Conservation (phyloP, 2,888 invertebrate genomes). For the Cataglyphis albicans region DNA sequence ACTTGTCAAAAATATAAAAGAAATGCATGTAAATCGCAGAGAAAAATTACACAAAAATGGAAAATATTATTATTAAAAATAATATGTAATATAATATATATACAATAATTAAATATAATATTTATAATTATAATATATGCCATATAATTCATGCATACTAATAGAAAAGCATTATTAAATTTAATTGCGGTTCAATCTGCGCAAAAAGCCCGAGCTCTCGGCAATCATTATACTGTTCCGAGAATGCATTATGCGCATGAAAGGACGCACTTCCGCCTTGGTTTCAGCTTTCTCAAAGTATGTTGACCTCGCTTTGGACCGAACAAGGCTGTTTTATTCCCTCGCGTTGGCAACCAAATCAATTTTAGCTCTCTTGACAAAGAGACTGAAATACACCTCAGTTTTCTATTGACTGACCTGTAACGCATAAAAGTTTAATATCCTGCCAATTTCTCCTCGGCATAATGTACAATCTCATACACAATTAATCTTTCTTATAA, state of each 20-base stretch:
- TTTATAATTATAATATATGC: neutral
- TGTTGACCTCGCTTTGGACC: conserved; percentile 7
- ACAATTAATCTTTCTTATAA: neutral
- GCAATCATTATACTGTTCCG: neutral
- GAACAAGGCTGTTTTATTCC: neutral
- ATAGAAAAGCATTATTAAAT: neutral
- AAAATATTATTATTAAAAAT: neutral
- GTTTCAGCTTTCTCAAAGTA: conserved; percentile 40
- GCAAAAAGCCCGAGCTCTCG: neutral
- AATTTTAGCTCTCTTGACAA: conserved; percentile 30
- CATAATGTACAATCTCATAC: neutral
- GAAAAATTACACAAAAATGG: neutral
- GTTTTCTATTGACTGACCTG: neutral
- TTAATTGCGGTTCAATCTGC: neutral
- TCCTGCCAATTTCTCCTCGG: neutral
- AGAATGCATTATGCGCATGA: neutral
- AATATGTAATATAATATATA: neutral
- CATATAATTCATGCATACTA: neutral
- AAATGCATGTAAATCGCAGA: neutral
- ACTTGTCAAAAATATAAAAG: neutral
- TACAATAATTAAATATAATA: neutral
- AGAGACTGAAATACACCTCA: conserved; percentile 11
- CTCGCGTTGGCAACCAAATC: neutral
- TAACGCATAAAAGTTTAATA: conserved; percentile 22
- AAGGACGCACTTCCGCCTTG: conserved; percentile 16